Base-by-base conservation (phyloP, 2,113 vertebrate genomes). In the Nibea albiflora region DNA sequence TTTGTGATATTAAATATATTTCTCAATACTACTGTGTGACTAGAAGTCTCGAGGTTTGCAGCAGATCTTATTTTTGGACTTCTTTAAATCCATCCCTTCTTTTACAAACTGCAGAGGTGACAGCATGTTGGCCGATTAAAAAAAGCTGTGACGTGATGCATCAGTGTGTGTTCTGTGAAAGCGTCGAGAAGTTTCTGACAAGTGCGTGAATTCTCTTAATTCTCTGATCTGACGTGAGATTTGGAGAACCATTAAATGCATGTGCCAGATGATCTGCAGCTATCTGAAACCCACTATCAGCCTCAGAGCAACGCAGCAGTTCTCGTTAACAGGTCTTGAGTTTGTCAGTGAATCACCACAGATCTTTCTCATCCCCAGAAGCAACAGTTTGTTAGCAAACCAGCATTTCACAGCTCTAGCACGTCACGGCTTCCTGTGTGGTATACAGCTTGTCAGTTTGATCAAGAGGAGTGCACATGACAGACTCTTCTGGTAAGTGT, bases 381-480 rank as follows among this genome's bases (percentile, higher is more conserved):
- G 65, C 52, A 85, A 69, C 90, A 88, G 80, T 81, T 74, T 76
- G 58, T 64, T 76, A 62, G 42, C 64, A 73, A 81, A 85, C 53
- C 56, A 84, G 60, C 50, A 24, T 73, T 92, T 83, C 84, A 73
- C 85, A 89, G 83, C 80, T 75, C 56, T 4, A 52, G 57, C 50
- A 85, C 77, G 89, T 93, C 92, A 92, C 87, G 88, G 76, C 83
- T 95, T 96, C 95, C 95, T 95, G 94, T 95, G 90, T 84, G 87
- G 85, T 90, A 58, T 80, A 70, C 62, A 81, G 20, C 69, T 86
- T 81, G 72, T 86, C 81, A 87, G 71, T 78, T 78, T 82, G 86
- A 92, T 89, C 88, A 46, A 57, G 49, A 73, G 65, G 81, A 83
- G 80, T 6, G 74, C 90, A 89, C 63, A 83, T 69, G 70, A 64